Evolutionary conservation across 1,140 invertebrate genomes (phyloP).

Genomic region (Pectinophora gossypiella): DNA sequence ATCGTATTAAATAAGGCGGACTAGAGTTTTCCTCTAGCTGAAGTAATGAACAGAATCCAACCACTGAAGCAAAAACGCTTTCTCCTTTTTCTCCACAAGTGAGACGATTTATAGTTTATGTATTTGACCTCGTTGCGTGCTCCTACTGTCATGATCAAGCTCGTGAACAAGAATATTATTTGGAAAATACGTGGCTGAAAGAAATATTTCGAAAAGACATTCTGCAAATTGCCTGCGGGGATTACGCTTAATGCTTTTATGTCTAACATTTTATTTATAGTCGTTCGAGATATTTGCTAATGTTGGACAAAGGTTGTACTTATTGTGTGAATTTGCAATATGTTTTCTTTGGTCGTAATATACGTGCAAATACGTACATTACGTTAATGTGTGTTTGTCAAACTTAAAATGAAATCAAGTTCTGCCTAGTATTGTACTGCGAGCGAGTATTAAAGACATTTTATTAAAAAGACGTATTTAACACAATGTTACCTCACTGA

Average conservation of each 20-base stretch:
- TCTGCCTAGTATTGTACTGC: no score
- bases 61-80: conserved; percentile 45
- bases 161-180: conserved; percentile 39
- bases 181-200: conserved; percentile 22
- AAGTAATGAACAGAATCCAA: conserved; percentile 49
- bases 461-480: no score
- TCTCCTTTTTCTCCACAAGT: conserved; percentile 44
- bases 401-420: no score
- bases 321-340: no score
- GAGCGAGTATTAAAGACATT: no score
- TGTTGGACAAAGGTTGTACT: no score
- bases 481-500: no score
- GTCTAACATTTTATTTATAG: not conserved
- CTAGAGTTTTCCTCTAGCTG: conserved; percentile 33
- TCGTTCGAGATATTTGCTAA: not conserved
- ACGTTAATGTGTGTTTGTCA: no score
- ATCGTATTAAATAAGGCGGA: conserved; percentile 12
- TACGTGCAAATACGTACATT: no score
- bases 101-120: conserved; percentile 65
- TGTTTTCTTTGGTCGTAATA: no score
- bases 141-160: conserved; percentile 49
- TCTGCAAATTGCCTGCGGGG: conserved; percentile 18
- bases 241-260: conserved; percentile 11
- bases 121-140: conserved; percentile 56
- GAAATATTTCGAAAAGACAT: conserved; percentile 9